Evolutionary conservation across 2,888 invertebrate genomes (phyloP), one percentile per base, ranked within the genome.

Genomic region (Nemotelus nigrinus): DNA sequence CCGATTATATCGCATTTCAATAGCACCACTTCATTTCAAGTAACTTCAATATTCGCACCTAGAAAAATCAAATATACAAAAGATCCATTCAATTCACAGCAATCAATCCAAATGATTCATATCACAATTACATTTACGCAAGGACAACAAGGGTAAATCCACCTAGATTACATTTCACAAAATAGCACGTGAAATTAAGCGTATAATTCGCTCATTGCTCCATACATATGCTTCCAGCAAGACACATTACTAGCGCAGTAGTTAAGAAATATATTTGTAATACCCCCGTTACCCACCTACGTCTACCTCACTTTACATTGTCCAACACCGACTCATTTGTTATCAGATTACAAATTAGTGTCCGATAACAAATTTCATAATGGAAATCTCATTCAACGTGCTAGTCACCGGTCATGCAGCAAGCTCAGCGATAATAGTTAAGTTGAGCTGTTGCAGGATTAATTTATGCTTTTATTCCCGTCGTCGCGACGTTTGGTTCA

Each of bases 271-370:
- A 63, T 41, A 7, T 3, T 10, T 5, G 0, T 63, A 63, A 41
- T 43, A 3, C 39, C 43, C 63, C 63, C 4, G 58, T 43, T 3
- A 6, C 6, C 7, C 63, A 25, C 0, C 43, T 63, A 43, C 5
- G 63, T 63, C 63, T 50, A 8, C 50, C 8, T 50, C 65, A 65
- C 45, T 65, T 63, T 6, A 25, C 63, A 63, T 43, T 63, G 43
- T 43, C 5, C 43, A 39, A 8, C 65, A 47, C n/a, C 65, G n/a
- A 7, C 25, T 47, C 44, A 45, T 45, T 65, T 45, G 65, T 65
- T 65, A 65, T 65, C 65, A 65, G 47, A 65, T 65, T 65, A 65
- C 65, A 65, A 65, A 65, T 65, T 65, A 65, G 43, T 47, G 65
- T 47, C 41, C 65, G 65, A 65, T 65, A 65, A 41, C 65, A 65